Conservation (phyloP, 2,888 invertebrate genomes). For the Agrenia bidenticulata region DNA sequence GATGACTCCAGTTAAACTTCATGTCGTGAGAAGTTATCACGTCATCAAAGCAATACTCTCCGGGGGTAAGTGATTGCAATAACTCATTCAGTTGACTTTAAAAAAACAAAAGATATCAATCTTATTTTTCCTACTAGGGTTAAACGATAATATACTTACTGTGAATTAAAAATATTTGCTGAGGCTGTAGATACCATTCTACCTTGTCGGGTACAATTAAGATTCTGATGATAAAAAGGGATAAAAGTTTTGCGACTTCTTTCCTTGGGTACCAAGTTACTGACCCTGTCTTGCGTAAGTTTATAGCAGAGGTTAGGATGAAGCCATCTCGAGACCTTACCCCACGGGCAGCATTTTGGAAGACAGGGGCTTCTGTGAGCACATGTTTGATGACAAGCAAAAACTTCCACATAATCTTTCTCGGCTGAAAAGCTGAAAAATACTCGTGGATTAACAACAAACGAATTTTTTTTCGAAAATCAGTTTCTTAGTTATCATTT, state of each 20-base stretch:
- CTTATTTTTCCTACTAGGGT: too few relatives aligned
- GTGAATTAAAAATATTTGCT: not conserved
- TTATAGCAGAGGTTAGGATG: not conserved
- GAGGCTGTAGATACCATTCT: not conserved
- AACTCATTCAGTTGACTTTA: too few relatives aligned
- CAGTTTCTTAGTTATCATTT: too few relatives aligned
- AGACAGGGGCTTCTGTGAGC: not conserved
- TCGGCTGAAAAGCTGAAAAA: not conserved
- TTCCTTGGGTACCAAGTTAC: not conserved
- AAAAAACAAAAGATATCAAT: too few relatives aligned
- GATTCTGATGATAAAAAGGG: not conserved
- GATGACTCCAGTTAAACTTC: not conserved
- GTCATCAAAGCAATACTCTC: not conserved
- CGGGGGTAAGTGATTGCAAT: not conserved
- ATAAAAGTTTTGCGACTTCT: not conserved
- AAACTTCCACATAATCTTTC: not conserved
- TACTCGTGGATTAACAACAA: too few relatives aligned
- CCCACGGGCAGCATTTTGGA: constrained; percentile 10
- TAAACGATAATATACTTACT: not conserved
- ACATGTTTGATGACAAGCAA: not conserved
- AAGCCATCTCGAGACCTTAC: not conserved
- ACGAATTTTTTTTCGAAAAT: too few relatives aligned
- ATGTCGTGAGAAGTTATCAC: not conserved
- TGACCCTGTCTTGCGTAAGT: too few relatives aligned
- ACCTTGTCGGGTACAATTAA: not conserved